Evolutionary conservation across 1,140 invertebrate species (phyloP), one percentile per base, ranked within the genome.

Genomic region (Cryptotermes secundus): DNA sequence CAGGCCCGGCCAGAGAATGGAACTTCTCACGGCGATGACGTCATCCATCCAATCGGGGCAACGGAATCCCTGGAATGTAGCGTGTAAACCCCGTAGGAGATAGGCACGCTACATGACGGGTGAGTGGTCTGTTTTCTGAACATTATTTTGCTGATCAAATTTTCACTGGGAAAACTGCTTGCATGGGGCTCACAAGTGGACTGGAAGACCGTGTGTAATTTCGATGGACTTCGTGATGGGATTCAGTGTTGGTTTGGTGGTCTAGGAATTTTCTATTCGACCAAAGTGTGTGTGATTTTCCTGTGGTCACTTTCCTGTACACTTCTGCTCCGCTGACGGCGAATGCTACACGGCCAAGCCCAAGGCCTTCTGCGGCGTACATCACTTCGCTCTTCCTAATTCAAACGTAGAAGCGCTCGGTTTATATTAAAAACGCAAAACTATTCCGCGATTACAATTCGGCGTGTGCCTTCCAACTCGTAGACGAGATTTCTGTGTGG

Each of bases 141-240:
- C 91, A 91, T 90, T 91, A 91, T 91, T 91, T 91, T 89, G 89
- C 89, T 91, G 90, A 90, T 91, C 91, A 90, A 91, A 90, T 90
- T 91, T 90, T 90, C 89, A 86, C 83, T 84, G 85, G 83, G 86
- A 86, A 87, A 86, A 86, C 86, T 35, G 42, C 35, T 80, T 85
- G 86, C 84, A 84, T 84, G 83, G 83, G 35, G 83, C 36, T 59
- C 80, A 84, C 35, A 59, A 80, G 82, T 83, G 82, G 79, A 81
- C 80, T 42, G 80, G 14, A 81, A 36, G 80, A 26, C 80, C 16
- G 34, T 36, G 80, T 35, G 80, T 81, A 36, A 81, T 81, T 81
- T 81, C 80, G 19, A n/a, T 35, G 80, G 22, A 81, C 34, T 81
- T 38, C 38, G 80, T 81, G 80, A 81, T 35, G 38, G 34, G 38